Evolutionary conservation across 2,888 invertebrate species (phyloP).

Genomic region (Caradrina kadenii): DNA sequence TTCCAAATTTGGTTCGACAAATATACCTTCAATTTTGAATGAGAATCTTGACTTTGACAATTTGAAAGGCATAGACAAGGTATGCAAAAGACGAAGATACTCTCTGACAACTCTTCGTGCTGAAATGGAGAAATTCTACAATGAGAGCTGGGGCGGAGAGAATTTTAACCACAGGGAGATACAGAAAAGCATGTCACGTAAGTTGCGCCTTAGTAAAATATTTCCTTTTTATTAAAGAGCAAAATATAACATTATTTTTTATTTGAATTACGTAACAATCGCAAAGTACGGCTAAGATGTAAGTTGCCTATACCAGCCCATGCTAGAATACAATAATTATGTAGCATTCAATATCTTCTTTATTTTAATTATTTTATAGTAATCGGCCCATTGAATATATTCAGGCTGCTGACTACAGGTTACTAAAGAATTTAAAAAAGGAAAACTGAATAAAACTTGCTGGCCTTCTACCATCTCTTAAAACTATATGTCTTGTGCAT

Average conservation of each 20-base stretch:
- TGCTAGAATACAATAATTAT: too few species aligned
- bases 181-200: constrained; percentile 92
- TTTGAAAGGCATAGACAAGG: constrained; percentile 82
- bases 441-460: too few species aligned
- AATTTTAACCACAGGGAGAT: constrained; percentile 90
- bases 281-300: too few species aligned
- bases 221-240: too few species aligned
- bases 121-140: constrained; percentile 92
- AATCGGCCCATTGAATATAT: too few species aligned
- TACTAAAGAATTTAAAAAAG: too few species aligned
- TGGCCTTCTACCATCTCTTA: too few species aligned
- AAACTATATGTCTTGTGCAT: too few species aligned
- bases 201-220: constrained; percentile 65
- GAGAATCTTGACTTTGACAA: constrained; percentile 87
- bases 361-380: too few species aligned
- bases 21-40: constrained; percentile 84
- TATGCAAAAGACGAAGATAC: constrained; percentile 78
- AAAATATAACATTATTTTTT: not conserved
- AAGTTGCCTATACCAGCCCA: too few species aligned
- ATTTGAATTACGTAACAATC: not conserved
- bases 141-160: constrained; percentile 92
- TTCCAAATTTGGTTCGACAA: constrained; percentile 82
- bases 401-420: too few species aligned
- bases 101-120: constrained; percentile 83
- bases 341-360: too few species aligned